Evolutionary conservation across 30 jellyfish, hydroid and myxozoan genomes (phyloP).

Genomic region (Aurelia coerulea): DNA sequence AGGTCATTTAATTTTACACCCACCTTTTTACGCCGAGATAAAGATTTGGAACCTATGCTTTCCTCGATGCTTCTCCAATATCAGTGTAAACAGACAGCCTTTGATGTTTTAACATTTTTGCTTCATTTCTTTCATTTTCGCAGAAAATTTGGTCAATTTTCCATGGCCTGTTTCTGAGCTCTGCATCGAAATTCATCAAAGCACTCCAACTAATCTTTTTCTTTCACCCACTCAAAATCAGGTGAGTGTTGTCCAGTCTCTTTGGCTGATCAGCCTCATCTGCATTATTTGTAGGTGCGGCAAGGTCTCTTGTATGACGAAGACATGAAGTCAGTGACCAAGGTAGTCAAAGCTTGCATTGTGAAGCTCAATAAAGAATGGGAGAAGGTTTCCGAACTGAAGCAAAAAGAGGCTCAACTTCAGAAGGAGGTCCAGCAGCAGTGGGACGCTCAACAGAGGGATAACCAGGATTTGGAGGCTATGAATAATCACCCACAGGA

Average conservation of each 20-base stretch:
- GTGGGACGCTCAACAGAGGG: neutral
- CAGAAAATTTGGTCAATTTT: conserved; percentile 37
- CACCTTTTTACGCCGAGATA: too few species aligned
- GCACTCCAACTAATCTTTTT: too few species aligned
- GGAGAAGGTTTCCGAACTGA: conserved; percentile 62
- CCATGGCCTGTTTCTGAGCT: conserved; percentile 21
- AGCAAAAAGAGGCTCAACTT: conserved; percentile 40
- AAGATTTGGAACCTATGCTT: too few species aligned
- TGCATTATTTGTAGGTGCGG: conserved; percentile 81
- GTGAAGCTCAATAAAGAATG: conserved; percentile 70
- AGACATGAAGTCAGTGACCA: conserved; percentile 77
- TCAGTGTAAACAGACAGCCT: too few species aligned
- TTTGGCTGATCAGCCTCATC: conserved; percentile 73
- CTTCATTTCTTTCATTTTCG: conserved; percentile 14
- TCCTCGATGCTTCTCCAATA: too few species aligned
- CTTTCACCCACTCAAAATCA: conserved; percentile 19
- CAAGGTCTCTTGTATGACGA: conserved; percentile 83
- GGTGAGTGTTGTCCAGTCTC: conserved; percentile 71
- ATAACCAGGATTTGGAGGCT: too few species aligned
- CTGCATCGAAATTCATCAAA: too few species aligned
- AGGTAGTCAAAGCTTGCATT: conserved; percentile 75
- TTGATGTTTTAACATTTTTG: too few species aligned
- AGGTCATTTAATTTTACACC: too few species aligned
- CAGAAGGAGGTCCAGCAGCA: neutral
- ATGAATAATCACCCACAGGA: neutral